Base-by-base conservation (phyloP, 2,888 invertebrate species). In the Rhabditoides inermis region DNA sequence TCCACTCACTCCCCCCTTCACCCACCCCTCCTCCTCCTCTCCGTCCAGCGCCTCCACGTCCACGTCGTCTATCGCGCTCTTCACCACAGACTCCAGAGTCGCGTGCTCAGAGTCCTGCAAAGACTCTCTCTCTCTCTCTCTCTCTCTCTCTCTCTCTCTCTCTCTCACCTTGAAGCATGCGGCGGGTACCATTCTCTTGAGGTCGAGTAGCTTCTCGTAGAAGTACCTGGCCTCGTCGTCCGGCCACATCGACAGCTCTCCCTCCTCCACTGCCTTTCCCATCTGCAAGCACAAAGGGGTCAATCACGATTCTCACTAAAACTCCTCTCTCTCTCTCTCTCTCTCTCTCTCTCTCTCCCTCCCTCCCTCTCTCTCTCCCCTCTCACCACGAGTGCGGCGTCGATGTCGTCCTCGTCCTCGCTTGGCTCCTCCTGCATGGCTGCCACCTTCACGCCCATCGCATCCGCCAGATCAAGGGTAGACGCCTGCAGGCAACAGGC, bases 341-440 rank as follows among this genome's bases (percentile, higher is more conserved):
- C 54, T 10, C 69, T 69, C 40, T 70, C 68, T 4, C 55, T 63
- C n/a, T 67, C 48, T 15, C 60, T 70, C 20, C 51, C 53, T 6
- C 58, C 57, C 51, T 70, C 56, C 63, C 67, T 49, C 22, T 55
- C 47, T n/a, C 22, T 7, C n/a, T 10, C 22, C 7, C 22, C 41
- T 26, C 7, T 39, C n/a, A 62, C 65, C 55, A 61, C 64, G 6
- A 59, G 46, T 37, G 63, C 63, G 6, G 69, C 68, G 12, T 58
- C 56, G 32, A 69, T 69, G 36, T 68, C 72, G 12, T 59, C 60
- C 48, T 73, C 73, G 47, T 74, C 72, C 25, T 71, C 73, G 51
- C 70, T 69, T 1, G 65, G 69, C 51, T 70, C 73, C 48, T 70
- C 72, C n/a, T 57, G 59, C 50, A 73, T 53, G 22, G 51, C 45